These are phyloP conservation scores for Penaeus monodon DNA, from an alignment of 2,888 invertebrate genomes.

Conservation along the genomic window DNA sequence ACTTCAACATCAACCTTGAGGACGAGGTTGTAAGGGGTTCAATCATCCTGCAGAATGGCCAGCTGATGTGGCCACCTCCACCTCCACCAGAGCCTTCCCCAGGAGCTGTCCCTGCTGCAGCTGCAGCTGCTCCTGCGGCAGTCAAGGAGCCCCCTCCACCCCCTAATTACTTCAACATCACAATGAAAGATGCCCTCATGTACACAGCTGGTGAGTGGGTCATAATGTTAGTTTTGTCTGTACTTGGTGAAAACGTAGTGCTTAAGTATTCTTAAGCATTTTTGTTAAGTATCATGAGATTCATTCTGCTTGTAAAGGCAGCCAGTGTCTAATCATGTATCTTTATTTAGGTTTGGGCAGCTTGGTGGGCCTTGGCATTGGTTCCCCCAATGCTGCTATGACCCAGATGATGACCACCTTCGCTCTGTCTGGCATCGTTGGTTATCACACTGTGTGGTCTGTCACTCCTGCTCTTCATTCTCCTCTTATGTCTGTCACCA, in stretches of 20 bases:
- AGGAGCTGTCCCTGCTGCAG: slow-evolving; percentile 69
- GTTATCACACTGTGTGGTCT: slow-evolving; percentile 92
- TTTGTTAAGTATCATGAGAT: background rate
- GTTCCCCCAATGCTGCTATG: slow-evolving; percentile 86
- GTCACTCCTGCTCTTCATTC: slow-evolving; percentile 91
- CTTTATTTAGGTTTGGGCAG: slow-evolving; percentile 76
- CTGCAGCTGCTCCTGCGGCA: slow-evolving; percentile 69
- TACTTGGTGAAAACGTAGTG: background rate
- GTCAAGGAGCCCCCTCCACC: slow-evolving; percentile 68
- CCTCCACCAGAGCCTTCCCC: slow-evolving; percentile 74
- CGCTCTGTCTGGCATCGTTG: slow-evolving; percentile 84
- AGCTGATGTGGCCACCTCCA: slow-evolving; percentile 85
- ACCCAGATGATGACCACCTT: slow-evolving; percentile 90
- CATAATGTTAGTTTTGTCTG: background rate
- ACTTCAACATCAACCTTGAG: slow-evolving; percentile 83
- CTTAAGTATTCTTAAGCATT: background rate
- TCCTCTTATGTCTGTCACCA: slow-evolving; percentile 92
- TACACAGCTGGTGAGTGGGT: slow-evolving; percentile 77
- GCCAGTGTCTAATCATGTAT: background rate
- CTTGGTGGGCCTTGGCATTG: slow-evolving; percentile 79
- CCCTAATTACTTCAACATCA: slow-evolving; percentile 79
- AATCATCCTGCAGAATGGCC: slow-evolving; percentile 82
- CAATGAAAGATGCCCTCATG: slow-evolving; percentile 78
- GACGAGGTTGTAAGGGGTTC: slow-evolving; percentile 90
- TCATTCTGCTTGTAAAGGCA: background rate